Evolutionary conservation across 2,113 vertebrate genomes (phyloP).

Genomic region (Lethenteron camtschaticum): DNA sequence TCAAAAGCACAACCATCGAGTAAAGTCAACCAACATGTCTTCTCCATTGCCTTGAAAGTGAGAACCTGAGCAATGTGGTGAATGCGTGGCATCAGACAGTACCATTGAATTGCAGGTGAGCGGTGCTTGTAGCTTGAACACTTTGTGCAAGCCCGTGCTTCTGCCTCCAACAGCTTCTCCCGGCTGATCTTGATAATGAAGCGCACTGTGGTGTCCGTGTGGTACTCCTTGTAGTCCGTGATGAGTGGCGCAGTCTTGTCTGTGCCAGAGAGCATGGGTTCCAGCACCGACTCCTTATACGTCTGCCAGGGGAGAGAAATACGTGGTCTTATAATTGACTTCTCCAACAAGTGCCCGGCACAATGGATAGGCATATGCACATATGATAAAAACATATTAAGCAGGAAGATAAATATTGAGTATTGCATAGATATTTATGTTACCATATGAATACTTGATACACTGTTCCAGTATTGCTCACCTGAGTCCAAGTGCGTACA

Average conservation of each 20-base stretch:
- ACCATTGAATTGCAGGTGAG: constrained; percentile 99
- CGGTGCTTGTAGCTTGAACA: constrained; percentile 90
- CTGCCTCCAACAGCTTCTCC: constrained; percentile 89
- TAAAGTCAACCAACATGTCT: background rate
- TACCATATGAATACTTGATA: no score
- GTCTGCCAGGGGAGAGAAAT: constrained; percentile 25
- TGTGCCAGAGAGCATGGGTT: constrained; percentile 85
- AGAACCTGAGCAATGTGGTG: background rate
- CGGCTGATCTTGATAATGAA: constrained; percentile 91
- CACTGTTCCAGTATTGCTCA: constrained; percentile 14
- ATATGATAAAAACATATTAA: no score
- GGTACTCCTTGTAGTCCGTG: constrained; percentile 89
- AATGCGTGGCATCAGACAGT: constrained; percentile 15
- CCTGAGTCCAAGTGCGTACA: constrained; percentile 94
- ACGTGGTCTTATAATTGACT: no score
- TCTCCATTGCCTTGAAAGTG: background rate
- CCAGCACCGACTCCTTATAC: constrained; percentile 88
- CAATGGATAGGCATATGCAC: no score
- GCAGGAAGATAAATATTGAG: no score
- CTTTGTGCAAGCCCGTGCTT: constrained; percentile 80
- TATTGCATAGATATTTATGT: no score
- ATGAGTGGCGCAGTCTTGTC: constrained; percentile 90
- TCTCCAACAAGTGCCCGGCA: no score
- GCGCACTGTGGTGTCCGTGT: constrained; percentile 86
- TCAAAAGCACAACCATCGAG: background rate